Conservation (phyloP, 2,797 vertebrate genomes). For the Austrolebias charrua region DNA sequence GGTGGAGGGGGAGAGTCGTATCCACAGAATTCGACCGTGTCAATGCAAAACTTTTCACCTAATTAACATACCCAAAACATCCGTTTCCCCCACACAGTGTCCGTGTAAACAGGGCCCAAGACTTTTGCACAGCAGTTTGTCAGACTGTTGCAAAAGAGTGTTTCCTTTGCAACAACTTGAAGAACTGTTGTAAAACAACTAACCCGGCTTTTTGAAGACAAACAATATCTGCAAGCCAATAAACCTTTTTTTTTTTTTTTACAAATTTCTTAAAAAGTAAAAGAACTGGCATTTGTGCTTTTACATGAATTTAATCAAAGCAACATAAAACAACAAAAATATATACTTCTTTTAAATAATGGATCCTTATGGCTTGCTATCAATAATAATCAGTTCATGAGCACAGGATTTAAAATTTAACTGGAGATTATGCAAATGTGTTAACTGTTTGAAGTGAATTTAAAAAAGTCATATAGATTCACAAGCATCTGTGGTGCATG, state of each 20-base stretch:
- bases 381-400: constrained; percentile 12
- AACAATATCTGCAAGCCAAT: neutral
- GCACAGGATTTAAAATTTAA: constrained; percentile 12
- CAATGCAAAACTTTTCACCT: too few species aligned
- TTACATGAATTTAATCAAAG: neutral
- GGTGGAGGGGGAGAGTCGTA: too few species aligned
- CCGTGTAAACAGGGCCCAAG: too few species aligned
- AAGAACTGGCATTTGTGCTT: neutral
- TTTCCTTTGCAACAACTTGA: too few species aligned
- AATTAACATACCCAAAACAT: too few species aligned
- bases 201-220: neutral
- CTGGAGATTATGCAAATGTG: constrained; percentile 5
- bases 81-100: too few species aligned
- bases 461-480: neutral
- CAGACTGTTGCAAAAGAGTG: too few species aligned
- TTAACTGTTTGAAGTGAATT: constrained; percentile 18
- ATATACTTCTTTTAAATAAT: neutral
- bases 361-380: constrained; percentile 9
- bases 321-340: neutral
- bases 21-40: too few species aligned
- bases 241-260: too few species aligned
- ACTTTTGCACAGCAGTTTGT: too few species aligned
- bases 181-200: too few species aligned
- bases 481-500: constrained; percentile 7
- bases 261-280: neutral